phyloP scores from a whole-genome alignment of 1,140 invertebrate species.

The Vanessa tameamea region DNA sequence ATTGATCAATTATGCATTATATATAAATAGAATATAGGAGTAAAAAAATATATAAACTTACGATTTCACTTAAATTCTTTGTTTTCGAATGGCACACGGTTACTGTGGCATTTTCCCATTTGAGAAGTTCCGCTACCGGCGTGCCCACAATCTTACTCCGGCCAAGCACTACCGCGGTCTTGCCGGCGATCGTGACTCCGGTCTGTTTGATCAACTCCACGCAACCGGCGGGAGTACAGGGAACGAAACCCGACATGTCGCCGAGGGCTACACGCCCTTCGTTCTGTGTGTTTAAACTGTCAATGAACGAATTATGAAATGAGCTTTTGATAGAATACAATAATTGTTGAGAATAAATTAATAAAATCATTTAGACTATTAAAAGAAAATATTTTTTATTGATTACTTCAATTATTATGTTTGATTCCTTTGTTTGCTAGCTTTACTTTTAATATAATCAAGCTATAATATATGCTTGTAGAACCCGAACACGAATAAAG shows the following conservation, averaged over 20 bases:
- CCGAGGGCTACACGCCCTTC: constrained; percentile 93
- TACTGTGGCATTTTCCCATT: constrained; percentile 98
- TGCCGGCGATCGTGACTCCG: constrained; percentile 90
- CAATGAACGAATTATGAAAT: no score
- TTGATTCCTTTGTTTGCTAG: no score
- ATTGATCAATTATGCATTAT: no score
- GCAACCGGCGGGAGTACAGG: constrained; percentile 96
- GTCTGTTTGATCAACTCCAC: constrained; percentile 94
- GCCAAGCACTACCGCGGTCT: constrained; percentile 95
- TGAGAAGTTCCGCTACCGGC: constrained; percentile 95
- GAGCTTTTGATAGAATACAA: no score
- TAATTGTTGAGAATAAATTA: no score
- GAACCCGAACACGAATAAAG: no score
- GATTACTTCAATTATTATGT: no score
- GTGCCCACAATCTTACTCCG: constrained; percentile 99
- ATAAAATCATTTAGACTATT: no score
- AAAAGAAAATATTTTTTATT: no score
- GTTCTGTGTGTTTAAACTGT: constrained; percentile 92
- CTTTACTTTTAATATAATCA: no score
- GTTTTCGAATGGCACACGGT: constrained; percentile 98
- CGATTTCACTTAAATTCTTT: constrained; percentile 89
- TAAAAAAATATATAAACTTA: constrained; percentile 68
- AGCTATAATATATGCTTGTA: no score
- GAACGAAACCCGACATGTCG: constrained; percentile 92
- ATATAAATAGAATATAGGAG: no score